Evolutionary conservation across 2,888 invertebrate genomes (phyloP).

Genomic region (Clostera curtula): DNA sequence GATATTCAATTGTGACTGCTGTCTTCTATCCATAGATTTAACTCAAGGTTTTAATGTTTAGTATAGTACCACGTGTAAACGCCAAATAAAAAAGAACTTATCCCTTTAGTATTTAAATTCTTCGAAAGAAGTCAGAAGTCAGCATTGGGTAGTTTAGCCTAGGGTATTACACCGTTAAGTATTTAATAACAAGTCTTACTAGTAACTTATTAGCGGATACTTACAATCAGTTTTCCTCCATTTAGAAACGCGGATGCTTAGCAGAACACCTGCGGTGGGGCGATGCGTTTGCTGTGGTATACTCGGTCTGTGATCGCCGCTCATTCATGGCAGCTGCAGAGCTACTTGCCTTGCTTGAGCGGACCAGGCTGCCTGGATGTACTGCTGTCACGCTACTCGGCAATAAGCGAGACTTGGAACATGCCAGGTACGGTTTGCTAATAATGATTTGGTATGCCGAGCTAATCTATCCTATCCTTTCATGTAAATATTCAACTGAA

Average conservation of each 20-base stretch:
- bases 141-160: too few relatives aligned
- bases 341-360: constrained; percentile 80
- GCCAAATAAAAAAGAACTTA: too few relatives aligned
- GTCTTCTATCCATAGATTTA: too few relatives aligned
- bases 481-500: too few relatives aligned
- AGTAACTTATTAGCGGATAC: neutral
- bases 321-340: constrained; percentile 85
- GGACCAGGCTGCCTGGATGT: constrained; percentile 83
- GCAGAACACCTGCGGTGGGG: constrained; percentile 88
- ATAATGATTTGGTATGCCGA: neutral
- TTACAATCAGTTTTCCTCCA: constrained; percentile 24
- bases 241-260: constrained; percentile 81
- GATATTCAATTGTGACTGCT: too few relatives aligned
- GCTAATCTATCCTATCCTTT: too few relatives aligned
- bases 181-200: too few relatives aligned
- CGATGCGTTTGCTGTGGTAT: constrained; percentile 87
- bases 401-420: constrained; percentile 87
- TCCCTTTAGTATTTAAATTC: too few relatives aligned
- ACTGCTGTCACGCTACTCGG: constrained; percentile 85
- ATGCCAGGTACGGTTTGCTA: constrained; percentile 77
- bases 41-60: too few relatives aligned
- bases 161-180: too few relatives aligned
- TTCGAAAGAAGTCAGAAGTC: too few relatives aligned
- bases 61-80: too few relatives aligned
- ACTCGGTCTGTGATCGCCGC: constrained; percentile 84